Conservation (phyloP, 2,113 vertebrate genomes). For the Lepidothrix coronata region DNA sequence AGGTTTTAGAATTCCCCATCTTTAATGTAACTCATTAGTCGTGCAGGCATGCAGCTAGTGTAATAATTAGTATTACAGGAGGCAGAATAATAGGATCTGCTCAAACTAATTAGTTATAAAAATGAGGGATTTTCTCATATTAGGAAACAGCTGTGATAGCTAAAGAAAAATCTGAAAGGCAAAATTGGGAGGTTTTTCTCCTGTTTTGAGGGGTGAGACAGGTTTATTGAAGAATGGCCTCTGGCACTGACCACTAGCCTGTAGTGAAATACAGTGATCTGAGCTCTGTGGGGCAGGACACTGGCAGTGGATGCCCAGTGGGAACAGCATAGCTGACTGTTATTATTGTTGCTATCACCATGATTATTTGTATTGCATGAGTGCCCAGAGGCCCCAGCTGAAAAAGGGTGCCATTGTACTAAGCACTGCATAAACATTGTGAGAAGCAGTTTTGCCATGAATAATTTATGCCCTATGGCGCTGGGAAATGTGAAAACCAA, state of each 20-base stretch:
- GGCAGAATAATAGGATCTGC: constrained; percentile 36
- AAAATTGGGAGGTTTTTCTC: neutral
- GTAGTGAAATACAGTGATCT: neutral
- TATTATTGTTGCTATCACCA: constrained; percentile 33
- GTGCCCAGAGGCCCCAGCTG: constrained; percentile 5
- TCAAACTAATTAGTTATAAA: constrained; percentile 54
- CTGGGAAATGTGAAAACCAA: constrained; percentile 27
- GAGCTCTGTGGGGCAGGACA: neutral
- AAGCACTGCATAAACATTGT: constrained; percentile 6
- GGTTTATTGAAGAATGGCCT: neutral
- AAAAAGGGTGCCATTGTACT: constrained; percentile 46
- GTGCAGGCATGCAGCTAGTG: constrained; percentile 40
- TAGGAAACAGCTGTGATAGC: constrained; percentile 42
- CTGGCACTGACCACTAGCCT: neutral
- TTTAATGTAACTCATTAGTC: constrained; percentile 64
- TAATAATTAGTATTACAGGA: constrained; percentile 66
- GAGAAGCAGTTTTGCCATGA: constrained; percentile 34
- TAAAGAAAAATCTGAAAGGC: neutral
- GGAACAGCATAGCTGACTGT: constrained; percentile 6
- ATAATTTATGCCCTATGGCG: constrained; percentile 32
- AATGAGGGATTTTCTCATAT: constrained; percentile 40
- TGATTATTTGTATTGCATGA: constrained; percentile 56
- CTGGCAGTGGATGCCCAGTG: neutral
- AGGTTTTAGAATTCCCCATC: constrained; percentile 37
- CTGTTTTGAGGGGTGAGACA: neutral